These are phyloP conservation scores for Eilema griseolum DNA, from an alignment of 2,888 invertebrate species.

Conservation along the genomic window DNA sequence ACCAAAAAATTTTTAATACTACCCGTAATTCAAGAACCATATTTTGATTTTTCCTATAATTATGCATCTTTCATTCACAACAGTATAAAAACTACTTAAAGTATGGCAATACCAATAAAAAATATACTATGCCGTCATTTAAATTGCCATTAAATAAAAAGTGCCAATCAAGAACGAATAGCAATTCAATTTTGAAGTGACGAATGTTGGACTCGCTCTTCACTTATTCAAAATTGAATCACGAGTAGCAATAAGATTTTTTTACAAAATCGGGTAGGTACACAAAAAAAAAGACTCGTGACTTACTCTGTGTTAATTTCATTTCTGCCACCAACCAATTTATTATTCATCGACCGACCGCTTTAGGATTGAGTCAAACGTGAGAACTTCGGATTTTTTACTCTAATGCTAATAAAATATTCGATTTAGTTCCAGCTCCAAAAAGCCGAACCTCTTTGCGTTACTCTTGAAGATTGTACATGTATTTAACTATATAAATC, in stretches of 20 bases:
- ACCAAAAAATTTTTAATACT: too few relatives aligned
- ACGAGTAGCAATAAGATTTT: conserved; percentile 13
- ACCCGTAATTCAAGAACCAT: too few relatives aligned
- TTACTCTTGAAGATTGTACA: neutral
- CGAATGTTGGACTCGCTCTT: neutral
- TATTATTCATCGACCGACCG: conserved; percentile 45
- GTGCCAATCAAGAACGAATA: conserved; percentile 5
- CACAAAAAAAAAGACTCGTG: conserved; percentile 22
- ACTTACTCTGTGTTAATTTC: conserved; percentile 27
- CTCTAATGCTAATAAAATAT: conserved; percentile 1
- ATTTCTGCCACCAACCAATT: conserved; percentile 37
- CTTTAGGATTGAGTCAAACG: conserved; percentile 35
- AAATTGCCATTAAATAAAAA: neutral
- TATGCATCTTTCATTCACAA: too few relatives aligned
- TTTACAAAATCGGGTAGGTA: conserved; percentile 5
- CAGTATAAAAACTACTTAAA: too few relatives aligned
- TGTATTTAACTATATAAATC: conserved; percentile 4
- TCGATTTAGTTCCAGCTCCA: neutral
- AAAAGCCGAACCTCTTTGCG: neutral
- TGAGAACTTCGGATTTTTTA: conserved; percentile 19
- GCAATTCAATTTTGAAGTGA: conserved; percentile 4
- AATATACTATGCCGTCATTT: neutral
- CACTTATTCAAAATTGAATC: conserved; percentile 18
- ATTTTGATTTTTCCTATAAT: too few relatives aligned
- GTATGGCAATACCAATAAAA: neutral